Evolutionary conservation across 2,888 invertebrate species (phyloP).

Genomic region (Eremobia ochroleuca): DNA sequence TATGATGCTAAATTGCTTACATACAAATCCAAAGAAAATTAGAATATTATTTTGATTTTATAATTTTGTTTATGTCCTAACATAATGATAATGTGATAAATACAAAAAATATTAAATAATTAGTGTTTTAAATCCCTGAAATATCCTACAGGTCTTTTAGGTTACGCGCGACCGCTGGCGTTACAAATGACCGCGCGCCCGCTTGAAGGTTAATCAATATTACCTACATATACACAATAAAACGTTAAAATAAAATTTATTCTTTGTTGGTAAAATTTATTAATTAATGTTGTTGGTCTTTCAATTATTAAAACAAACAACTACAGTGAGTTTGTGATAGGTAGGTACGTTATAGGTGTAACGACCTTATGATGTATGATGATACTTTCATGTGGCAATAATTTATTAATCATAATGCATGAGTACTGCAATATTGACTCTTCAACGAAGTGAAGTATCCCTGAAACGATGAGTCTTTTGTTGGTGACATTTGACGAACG

Average conservation of each 20-base stretch:
- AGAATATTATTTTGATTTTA: no score
- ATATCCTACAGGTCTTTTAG: no score
- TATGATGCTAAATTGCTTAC: no score
- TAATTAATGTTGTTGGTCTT: neutral
- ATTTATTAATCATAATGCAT: constrained; percentile 15
- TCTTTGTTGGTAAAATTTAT: no score
- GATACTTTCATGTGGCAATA: constrained; percentile 1
- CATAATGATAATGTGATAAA: no score
- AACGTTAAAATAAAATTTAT: neutral
- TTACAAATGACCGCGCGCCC: no score
- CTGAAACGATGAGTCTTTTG: constrained; percentile 5
- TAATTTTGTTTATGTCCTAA: no score
- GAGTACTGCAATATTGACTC: neutral
- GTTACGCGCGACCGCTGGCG: no score
- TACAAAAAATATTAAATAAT: no score
- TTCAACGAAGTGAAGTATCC: neutral
- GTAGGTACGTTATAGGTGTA: neutral
- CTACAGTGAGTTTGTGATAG: neutral
- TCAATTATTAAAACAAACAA: neutral
- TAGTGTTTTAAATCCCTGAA: no score
- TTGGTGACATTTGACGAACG: constrained; percentile 4
- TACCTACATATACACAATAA: neutral
- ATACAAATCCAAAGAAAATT: no score
- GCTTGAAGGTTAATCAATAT: no score
- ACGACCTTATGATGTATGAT: neutral